Evolutionary conservation across 2,888 invertebrate species (phyloP).

Genomic region (Agriopis aurantiaria): DNA sequence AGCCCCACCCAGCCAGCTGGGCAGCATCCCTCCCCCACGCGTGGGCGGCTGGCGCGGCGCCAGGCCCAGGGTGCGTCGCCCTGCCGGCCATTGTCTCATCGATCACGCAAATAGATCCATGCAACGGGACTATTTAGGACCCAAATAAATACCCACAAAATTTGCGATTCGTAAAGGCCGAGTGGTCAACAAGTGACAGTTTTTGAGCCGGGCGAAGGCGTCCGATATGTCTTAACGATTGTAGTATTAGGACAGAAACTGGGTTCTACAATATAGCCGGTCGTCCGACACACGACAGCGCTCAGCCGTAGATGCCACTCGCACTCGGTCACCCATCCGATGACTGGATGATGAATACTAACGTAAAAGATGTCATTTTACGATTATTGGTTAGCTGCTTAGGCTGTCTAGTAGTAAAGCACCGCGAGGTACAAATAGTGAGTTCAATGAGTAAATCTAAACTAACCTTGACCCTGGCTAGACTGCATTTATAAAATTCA

Average conservation of each 20-base stretch:
- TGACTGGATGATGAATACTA: too few relatives aligned
- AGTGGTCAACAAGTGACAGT: neutral
- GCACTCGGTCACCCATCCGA: too few relatives aligned
- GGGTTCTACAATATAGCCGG: neutral
- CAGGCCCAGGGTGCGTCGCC: constrained; percentile 60
- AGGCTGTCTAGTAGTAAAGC: neutral
- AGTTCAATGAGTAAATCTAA: neutral
- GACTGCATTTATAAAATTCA: constrained; percentile 21
- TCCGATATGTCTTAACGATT: neutral
- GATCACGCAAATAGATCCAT: constrained; percentile 54
- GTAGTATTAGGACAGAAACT: neutral
- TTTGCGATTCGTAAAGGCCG: neutral
- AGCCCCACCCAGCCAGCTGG: constrained; percentile 4
- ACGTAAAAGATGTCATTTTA: neutral
- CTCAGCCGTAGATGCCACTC: neutral
- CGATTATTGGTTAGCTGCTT: neutral
- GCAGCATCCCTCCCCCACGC: constrained; percentile 51
- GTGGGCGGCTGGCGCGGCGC: constrained; percentile 52
- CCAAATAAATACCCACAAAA: neutral
- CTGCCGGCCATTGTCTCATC: constrained; percentile 59
- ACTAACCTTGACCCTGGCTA: constrained; percentile 24
- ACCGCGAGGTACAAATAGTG: neutral
- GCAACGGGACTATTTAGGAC: constrained; percentile 31
- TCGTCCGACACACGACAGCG: neutral
- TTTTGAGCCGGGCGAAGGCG: neutral